These are phyloP conservation scores for Megamerina dolium DNA, from an alignment of 2,888 invertebrate species.

Conservation along the genomic window DNA sequence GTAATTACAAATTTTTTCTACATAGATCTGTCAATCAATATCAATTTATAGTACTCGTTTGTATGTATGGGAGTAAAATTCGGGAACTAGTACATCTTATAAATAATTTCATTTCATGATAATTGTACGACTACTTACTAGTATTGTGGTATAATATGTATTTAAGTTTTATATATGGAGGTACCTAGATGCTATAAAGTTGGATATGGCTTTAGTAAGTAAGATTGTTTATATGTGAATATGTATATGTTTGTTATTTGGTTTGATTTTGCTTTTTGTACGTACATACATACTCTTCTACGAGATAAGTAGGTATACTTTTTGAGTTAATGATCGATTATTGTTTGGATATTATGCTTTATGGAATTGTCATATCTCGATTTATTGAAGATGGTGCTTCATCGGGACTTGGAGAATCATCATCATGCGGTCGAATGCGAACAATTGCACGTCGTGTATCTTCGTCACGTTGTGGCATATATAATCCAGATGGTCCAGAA, in stretches of 20 bases:
- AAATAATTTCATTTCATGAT: too few relatives aligned
- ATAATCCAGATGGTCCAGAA: slow-evolving; percentile 47
- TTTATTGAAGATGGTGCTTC: slow-evolving; percentile 61
- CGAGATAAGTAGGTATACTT: background rate
- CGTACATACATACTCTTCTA: background rate
- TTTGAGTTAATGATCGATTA: background rate
- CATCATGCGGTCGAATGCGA: slow-evolving; percentile 58
- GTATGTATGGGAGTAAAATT: too few relatives aligned
- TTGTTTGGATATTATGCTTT: slow-evolving; percentile 25
- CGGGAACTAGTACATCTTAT: too few relatives aligned
- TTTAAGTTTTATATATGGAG: too few relatives aligned
- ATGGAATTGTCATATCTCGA: slow-evolving; percentile 54
- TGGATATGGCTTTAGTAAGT: too few relatives aligned
- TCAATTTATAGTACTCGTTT: too few relatives aligned
- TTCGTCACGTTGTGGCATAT: slow-evolving; percentile 51
- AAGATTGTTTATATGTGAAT: too few relatives aligned
- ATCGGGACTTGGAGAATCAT: slow-evolving; percentile 67
- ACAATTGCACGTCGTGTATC: slow-evolving; percentile 59
- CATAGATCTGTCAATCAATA: too few relatives aligned
- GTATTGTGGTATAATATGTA: too few relatives aligned
- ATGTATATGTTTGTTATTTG: slow-evolving; percentile 3
- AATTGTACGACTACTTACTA: too few relatives aligned
- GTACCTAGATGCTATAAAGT: too few relatives aligned
- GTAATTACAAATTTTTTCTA: too few relatives aligned
- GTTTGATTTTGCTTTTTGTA: background rate